phyloP scores from a whole-genome alignment of 1,140 invertebrate genomes.

The Phenacoccus solenopsis region DNA sequence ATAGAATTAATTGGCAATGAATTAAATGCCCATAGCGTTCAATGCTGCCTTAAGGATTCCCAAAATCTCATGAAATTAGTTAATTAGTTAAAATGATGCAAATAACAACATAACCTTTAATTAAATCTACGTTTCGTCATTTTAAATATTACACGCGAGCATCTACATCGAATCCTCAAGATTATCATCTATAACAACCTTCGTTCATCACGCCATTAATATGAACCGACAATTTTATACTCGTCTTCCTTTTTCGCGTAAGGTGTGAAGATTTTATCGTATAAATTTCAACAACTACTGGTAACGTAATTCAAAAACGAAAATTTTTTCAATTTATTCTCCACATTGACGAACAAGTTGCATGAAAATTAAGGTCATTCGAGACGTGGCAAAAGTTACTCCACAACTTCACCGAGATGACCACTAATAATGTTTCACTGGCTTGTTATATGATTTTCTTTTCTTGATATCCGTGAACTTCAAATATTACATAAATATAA shows the following conservation, averaged over 20 bases:
- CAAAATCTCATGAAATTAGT: background rate
- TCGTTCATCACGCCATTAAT: no score
- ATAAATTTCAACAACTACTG: background rate
- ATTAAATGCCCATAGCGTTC: background rate
- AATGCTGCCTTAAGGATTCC: background rate
- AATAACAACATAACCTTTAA: slow-evolving; percentile 3
- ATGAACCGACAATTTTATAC: no score
- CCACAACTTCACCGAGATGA: background rate
- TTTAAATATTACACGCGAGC: background rate
- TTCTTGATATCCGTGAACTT: no score
- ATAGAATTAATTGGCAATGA: background rate
- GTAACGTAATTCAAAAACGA: no score
- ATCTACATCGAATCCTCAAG: background rate
- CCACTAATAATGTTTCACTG: no score
- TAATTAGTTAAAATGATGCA: background rate
- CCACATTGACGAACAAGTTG: background rate
- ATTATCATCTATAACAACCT: no score
- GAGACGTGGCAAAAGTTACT: background rate
- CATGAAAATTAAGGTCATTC: background rate
- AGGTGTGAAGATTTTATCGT: no score
- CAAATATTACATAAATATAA: no score
- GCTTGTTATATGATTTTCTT: no score
- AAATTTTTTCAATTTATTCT: background rate
- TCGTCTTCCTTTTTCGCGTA: background rate
- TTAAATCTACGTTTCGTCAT: background rate